Conservation (phyloP, 23 tunicate species). For the Botrylloides violaceus region DNA sequence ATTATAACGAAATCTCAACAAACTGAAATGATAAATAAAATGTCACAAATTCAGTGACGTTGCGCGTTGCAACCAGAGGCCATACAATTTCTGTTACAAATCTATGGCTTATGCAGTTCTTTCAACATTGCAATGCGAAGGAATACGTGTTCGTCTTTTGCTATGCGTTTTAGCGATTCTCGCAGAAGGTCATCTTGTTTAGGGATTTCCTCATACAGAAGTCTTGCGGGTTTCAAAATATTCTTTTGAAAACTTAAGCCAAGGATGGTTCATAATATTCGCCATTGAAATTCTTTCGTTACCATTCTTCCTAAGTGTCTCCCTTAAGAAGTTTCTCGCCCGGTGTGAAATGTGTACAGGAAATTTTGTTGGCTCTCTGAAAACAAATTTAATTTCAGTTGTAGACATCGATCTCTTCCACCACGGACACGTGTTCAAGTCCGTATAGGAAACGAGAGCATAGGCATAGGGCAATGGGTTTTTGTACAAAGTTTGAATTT, state of each 20-base stretch:
- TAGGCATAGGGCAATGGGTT: too few species aligned
- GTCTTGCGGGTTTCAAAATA: too few species aligned
- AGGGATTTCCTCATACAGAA: too few species aligned
- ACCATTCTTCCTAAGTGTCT: slow-evolving; percentile 49
- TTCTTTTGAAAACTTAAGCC: slow-evolving; percentile 10
- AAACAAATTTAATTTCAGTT: too few species aligned
- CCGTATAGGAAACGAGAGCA: too few species aligned
- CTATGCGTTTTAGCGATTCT: too few species aligned
- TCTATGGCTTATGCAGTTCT: background rate
- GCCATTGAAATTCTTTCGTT: slow-evolving; percentile 32
- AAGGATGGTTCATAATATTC: slow-evolving; percentile 10
- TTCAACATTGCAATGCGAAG: too few species aligned
- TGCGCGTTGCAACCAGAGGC: background rate
- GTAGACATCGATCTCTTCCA: too few species aligned
- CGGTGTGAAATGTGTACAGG: slow-evolving; percentile 41
- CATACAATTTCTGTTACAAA: background rate
- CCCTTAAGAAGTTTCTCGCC: slow-evolving; percentile 33
- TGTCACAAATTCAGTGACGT: background rate
- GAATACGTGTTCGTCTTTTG: too few species aligned
- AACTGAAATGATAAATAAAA: background rate
- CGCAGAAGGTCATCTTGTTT: too few species aligned
- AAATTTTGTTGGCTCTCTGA: slow-evolving; percentile 72
- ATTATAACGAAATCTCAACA: background rate
- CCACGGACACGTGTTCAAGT: too few species aligned
- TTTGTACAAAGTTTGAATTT: too few species aligned